phyloP scores from a whole-genome alignment of 2,888 invertebrate genomes.

The Coenonympha arcania region DNA sequence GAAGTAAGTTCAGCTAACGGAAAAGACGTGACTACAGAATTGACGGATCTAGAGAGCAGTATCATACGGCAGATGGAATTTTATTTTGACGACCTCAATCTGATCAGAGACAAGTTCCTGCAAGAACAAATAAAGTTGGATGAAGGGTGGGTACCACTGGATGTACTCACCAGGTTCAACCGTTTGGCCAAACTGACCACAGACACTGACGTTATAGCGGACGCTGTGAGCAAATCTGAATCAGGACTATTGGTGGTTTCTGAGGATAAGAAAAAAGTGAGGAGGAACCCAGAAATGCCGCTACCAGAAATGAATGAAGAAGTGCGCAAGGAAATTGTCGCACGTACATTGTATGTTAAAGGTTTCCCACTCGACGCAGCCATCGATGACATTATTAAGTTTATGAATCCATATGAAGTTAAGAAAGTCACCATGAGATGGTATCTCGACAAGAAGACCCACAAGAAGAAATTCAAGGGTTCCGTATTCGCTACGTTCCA shows the following conservation, averaged over 20 bases:
- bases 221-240: slow-evolving; percentile 83
- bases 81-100: slow-evolving; percentile 87
- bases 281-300: slow-evolving; percentile 81
- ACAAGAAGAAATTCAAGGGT: slow-evolving; percentile 86
- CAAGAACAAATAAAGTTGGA: slow-evolving; percentile 87
- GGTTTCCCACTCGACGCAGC: slow-evolving; percentile 82
- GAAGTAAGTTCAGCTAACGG: too few relatives aligned
- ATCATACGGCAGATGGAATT: slow-evolving; percentile 81
- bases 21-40: slow-evolving; percentile 33
- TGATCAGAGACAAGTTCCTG: slow-evolving; percentile 94
- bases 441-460: slow-evolving; percentile 76
- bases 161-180: slow-evolving; percentile 90
- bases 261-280: slow-evolving; percentile 80
- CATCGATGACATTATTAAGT: slow-evolving; percentile 82
- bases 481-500: slow-evolving; percentile 93
- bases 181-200: slow-evolving; percentile 81
- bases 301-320: slow-evolving; percentile 90
- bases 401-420: slow-evolving; percentile 80
- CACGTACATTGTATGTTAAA: slow-evolving; percentile 89
- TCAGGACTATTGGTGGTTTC: slow-evolving; percentile 82
- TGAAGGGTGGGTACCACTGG: slow-evolving; percentile 92
- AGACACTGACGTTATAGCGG: slow-evolving; percentile 80
- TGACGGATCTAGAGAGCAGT: slow-evolving; percentile 68
- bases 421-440: slow-evolving; percentile 79
- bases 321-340: slow-evolving; percentile 82